phyloP scores from a whole-genome alignment of 2,888 invertebrate species.

The Pogonocherus hispidulus region DNA sequence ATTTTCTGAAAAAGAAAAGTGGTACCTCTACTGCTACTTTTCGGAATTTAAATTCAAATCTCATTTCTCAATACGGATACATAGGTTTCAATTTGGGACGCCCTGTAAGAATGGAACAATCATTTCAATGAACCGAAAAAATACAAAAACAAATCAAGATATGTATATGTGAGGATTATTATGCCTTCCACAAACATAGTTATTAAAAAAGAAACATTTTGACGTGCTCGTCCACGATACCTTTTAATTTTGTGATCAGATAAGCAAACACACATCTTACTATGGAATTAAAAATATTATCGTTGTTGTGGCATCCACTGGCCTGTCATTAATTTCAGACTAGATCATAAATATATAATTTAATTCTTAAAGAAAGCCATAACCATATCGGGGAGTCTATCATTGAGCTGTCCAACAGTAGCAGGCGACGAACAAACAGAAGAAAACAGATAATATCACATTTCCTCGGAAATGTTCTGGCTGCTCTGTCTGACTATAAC shows the following conservation, averaged over 20 bases:
- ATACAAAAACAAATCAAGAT: not conserved
- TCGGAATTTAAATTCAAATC: too few species aligned
- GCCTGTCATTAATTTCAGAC: conserved; percentile 28
- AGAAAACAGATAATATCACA: conserved; percentile 56
- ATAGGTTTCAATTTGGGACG: too few species aligned
- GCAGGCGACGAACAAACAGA: conserved; percentile 47
- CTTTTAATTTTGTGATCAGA: conserved; percentile 3
- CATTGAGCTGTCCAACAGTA: conserved; percentile 51
- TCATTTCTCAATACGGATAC: too few species aligned
- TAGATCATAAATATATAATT: conserved; percentile 43
- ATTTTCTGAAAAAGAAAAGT: too few species aligned
- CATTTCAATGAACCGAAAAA: not conserved
- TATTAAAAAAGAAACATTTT: not conserved
- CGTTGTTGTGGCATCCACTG: conserved; percentile 15
- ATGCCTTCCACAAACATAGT: not conserved
- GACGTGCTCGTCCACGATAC: not conserved
- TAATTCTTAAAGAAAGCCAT: conserved; percentile 32
- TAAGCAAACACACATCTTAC: conserved; percentile 1
- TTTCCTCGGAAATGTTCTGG: conserved; percentile 41
- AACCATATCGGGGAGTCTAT: conserved; percentile 44
- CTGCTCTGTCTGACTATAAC: conserved; percentile 56
- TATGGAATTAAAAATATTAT: conserved; percentile 22
- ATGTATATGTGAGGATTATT: not conserved
- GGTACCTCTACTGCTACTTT: too few species aligned
- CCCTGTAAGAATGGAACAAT: too few species aligned